Evolutionary conservation across 2,888 invertebrate species (phyloP), one percentile per base, ranked within the genome.

Genomic region (Coecobrya sp.): DNA sequence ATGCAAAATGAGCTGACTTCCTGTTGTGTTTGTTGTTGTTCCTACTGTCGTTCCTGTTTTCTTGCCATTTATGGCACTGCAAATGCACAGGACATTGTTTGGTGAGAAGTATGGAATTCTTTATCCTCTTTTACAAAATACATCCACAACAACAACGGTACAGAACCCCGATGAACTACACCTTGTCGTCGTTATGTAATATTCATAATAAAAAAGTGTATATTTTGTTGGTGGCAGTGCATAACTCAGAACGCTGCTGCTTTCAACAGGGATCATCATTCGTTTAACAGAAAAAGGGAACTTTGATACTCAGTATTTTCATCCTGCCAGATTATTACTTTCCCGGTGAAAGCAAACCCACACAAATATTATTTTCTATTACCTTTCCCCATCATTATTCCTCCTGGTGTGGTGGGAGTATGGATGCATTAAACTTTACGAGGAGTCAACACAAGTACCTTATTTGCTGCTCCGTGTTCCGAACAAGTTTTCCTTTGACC

Each of bases 1-100:
- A 45, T 22, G 45, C 73, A 73, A 73, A 73, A 45, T 25, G 81
- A 81, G 55, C 27, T 76, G 87, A 79, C 87, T 87, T 87, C 87
- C 87, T 79, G 79, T 62, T 87, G 86, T 73, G 42, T 76, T 79
- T 87, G 36, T 73, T 62, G 55, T 73, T 36, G 62, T 59, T 62
- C 27, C 27, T 65, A 76, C 62, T 65, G 7, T 22, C 3, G 25
- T 85, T 49, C 16, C 65, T 45, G 36, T 65, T 30, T 22, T 42
- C 62, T 8, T 22, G 0, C 7, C 11, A 5, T 25, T 27, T 25
- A 25, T 22, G 36, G 4, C 8, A 70, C 36, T 30, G 68, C 68
- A 70, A 36, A 36, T 70, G 16, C 68, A 30, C 27, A 27, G 22
- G 5, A 59, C 10, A 36, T 30, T 76, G 73, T 65, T 65, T 65